Evolutionary conservation across 1,140 invertebrate genomes (phyloP), one percentile per base, ranked within the genome.

Genomic region (Drosophila busckii): DNA sequence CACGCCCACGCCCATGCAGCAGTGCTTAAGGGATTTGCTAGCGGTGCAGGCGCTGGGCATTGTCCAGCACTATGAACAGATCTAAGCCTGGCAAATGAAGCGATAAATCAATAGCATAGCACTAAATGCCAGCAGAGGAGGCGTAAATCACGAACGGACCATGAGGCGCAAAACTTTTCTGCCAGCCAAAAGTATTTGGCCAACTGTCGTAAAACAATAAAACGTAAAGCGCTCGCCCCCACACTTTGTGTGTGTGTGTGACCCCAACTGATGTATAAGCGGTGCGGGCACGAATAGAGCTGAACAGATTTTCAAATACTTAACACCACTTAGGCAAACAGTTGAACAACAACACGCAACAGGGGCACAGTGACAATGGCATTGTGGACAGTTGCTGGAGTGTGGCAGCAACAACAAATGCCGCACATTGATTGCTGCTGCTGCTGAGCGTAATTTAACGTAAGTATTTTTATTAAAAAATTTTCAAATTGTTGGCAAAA

Each of bases 381-480:
- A 26, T 13, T 17, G 25, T 9, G 25, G 15, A 23, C n/a, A n/a
- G n/a, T 23, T n/a, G 22, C 1, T 34, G 46, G 25, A 2, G 4
- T 15, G 35, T 20, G 15, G 15, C 2, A 13, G 13, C 20, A 5
- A 37, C 16, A 46, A 15, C 25, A 22, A 54, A 64, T 56, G 29
- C 42, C 45, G 55, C 31, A 40, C 26, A 45, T 56, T 69, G 64
- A 69, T 62, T 80, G 61, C n/a, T n/a, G n/a, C n/a, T n/a, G n/a
- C n/a, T n/a, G n/a, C 37, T 45, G 32, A 68, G 68, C 68, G 68
- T 73, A 64, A 80, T 76, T 76, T 76, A 76, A 73, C 75, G 54
- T 58, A 82, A 69, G 73, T 82, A 80, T 80, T 80, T 80, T 80
- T 80, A 82, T 82, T 80, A 82, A 80, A n/a, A n/a, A 80, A 80